These are phyloP conservation scores for Poeciliopsis occidentalis DNA, from an alignment of 2,113 vertebrate species.

Conservation along the genomic window DNA sequence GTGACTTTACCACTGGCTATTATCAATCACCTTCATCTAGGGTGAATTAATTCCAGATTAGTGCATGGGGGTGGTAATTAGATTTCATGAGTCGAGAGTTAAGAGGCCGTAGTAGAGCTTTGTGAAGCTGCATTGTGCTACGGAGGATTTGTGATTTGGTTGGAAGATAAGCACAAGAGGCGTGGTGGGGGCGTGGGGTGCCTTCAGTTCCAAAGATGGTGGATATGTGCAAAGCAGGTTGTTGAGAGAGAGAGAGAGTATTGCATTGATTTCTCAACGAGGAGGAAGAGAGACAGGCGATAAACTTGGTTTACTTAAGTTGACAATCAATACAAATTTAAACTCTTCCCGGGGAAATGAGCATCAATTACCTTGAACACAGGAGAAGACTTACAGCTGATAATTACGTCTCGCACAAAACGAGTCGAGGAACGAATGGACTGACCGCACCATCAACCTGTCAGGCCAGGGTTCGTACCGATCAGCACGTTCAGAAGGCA, in stretches of 20 bases:
- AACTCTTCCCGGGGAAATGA: conserved; percentile 85
- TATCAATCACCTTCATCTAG: conserved; percentile 76
- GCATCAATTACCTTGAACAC: conserved; percentile 79
- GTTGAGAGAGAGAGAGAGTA: conserved; percentile 77
- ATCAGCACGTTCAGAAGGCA: conserved; percentile 46
- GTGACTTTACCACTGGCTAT: conserved; percentile 64
- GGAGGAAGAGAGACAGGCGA: conserved; percentile 79
- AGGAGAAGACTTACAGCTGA: conserved; percentile 65
- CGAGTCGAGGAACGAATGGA: conserved; percentile 65
- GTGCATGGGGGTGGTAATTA: conserved; percentile 67
- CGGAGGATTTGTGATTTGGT: conserved; percentile 43
- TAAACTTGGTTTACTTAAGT: conserved; percentile 89
- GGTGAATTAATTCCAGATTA: conserved; percentile 76
- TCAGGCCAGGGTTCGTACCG: conserved; percentile 61
- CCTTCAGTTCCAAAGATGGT: conserved; percentile 55
- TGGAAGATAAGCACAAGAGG: conserved; percentile 56
- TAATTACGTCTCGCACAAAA: conserved; percentile 81
- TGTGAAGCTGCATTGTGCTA: conserved; percentile 25
- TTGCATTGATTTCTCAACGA: conserved; percentile 86
- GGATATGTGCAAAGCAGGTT: conserved; percentile 53
- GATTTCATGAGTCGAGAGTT: conserved; percentile 60
- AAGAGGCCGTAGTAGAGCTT: conserved; percentile 54
- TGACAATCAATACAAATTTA: conserved; percentile 88
- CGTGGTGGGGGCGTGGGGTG: not conserved
- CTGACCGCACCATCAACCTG: conserved; percentile 61